A percentile compares a stretch with the other conserved stretches of the same genome.
These are phyloP conservation scores for Cotesia vestalis DNA, from an alignment of 1,140 invertebrate species.

Conservation along the genomic window DNA sequence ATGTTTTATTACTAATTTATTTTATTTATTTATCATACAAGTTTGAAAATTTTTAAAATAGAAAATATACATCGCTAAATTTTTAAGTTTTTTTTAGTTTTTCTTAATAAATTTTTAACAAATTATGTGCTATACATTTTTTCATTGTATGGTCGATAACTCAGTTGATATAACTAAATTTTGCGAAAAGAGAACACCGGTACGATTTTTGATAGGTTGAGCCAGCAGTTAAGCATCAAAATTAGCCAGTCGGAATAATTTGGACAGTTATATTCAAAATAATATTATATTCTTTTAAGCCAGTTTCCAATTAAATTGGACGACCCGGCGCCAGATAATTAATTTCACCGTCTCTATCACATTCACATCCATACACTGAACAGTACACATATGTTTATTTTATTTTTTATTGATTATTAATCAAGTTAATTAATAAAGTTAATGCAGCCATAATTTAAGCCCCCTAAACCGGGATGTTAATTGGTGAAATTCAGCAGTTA, in stretches of 20 bases:
- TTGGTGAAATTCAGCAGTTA: background rate
- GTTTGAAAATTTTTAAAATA: too few relatives aligned
- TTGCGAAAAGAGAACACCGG: too few relatives aligned
- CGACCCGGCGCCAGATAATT: slow-evolving; percentile 17
- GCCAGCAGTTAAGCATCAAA: slow-evolving; percentile 3
- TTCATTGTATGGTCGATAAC: too few relatives aligned
- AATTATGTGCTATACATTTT: too few relatives aligned
- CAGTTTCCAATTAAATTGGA: slow-evolving; percentile 15
- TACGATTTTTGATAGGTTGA: too few relatives aligned
- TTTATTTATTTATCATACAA: too few relatives aligned
- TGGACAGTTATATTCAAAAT: background rate
- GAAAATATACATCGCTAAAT: too few relatives aligned
- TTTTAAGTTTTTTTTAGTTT: too few relatives aligned
- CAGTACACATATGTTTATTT: background rate
- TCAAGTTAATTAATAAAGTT: slow-evolving; percentile 2
- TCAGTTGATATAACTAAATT: too few relatives aligned
- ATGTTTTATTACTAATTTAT: too few relatives aligned
- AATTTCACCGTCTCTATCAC: background rate
- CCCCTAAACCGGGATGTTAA: background rate
- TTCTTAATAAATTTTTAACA: too few relatives aligned
- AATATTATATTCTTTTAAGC: background rate
- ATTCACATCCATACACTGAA: too few relatives aligned
- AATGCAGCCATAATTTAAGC: background rate
- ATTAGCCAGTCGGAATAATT: background rate
- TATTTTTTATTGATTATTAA: slow-evolving; percentile 14